Evolutionary conservation across 1,140 invertebrate genomes (phyloP), one percentile per base, ranked within the genome.

Genomic region (Armadillidium nasatum): DNA sequence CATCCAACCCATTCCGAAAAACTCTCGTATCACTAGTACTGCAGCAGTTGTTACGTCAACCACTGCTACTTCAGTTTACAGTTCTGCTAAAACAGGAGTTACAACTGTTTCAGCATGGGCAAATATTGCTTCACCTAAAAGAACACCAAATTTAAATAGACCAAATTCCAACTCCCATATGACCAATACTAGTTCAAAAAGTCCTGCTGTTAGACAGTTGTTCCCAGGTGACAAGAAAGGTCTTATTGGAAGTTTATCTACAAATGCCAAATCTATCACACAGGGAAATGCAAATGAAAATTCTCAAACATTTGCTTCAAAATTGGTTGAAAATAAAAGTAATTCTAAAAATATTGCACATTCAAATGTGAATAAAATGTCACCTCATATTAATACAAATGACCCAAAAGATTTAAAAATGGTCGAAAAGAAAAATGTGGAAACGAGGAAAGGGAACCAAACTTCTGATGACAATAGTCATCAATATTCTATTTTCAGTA

Each of bases 271-370:
- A 60, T 60, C 11, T 60, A 15, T 19, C 4, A 3, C 50, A 15
- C 50, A 60, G 19, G 50, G 50, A 60, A 60, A 7, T 19, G 50
- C 50, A 13, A 86, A 81, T 71, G 82, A 83, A 23, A 85, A 86
- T 3, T 85, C 85, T 22, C 88, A 89, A 82, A 88, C 89, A 7
- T 90, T 89, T 83, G 88, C 89, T 60, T 88, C 88, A 0, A 89
- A 89, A 83, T 82, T 89, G 60, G 88, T 88, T 4, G 88, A 87
- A 81, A 85, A 85, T 81, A 83, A 84, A 82, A 82, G 85, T 72
- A 82, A 82, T 23, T 82, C 83, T 73, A 82, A 83, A 72, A 81
- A 82, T 72, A 82, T 83, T 43, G 80, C 81, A 43, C 79, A 83
- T 82, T 22, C 78, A 82, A n/a, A 82, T 7, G 79, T 83, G 21